phyloP scores from a whole-genome alignment of 2,113 vertebrate genomes.

The Forbesichthys agassizii region DNA sequence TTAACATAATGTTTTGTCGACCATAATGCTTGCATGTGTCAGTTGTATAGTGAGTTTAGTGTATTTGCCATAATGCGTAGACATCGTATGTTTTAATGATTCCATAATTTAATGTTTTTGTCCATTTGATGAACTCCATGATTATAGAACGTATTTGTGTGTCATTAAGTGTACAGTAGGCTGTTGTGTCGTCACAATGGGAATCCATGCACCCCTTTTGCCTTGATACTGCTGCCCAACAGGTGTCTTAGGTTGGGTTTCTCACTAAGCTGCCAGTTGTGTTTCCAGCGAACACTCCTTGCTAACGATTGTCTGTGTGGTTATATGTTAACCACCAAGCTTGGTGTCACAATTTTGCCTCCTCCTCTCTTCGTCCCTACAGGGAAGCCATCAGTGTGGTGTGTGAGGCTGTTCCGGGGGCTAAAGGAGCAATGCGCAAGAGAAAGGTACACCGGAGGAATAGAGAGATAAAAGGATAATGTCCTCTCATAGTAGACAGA shows the following conservation, averaged over 20 bases:
- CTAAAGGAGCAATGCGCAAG: slow-evolving; percentile 94
- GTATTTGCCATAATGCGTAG: too few species aligned
- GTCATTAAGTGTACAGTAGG: too few species aligned
- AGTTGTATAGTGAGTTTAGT: too few species aligned
- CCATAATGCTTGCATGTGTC: too few species aligned
- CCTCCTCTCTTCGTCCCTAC: slow-evolving; percentile 31
- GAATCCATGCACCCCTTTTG: neutral
- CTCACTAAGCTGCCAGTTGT: slow-evolving; percentile 16
- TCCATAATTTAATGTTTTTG: too few species aligned
- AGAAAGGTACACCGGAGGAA: slow-evolving; percentile 85
- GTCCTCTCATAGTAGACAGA: slow-evolving; percentile 16
- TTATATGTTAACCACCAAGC: neutral
- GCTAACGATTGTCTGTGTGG: slow-evolving; percentile 12
- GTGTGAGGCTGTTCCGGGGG: slow-evolving; percentile 91
- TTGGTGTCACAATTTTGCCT: slow-evolving; percentile 25
- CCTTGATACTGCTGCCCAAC: too few species aligned
- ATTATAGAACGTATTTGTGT: too few species aligned
- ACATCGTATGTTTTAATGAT: too few species aligned
- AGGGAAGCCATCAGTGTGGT: slow-evolving; percentile 97
- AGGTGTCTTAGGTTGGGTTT: slow-evolving; percentile 2
- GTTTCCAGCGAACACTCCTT: slow-evolving; percentile 2
- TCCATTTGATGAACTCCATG: too few species aligned
- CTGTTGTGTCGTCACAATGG: too few species aligned
- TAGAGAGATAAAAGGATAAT: slow-evolving; percentile 12
- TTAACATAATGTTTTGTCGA: too few species aligned